Base-by-base conservation (phyloP, 2,888 invertebrate genomes). In the Athripsodes cinereus region DNA sequence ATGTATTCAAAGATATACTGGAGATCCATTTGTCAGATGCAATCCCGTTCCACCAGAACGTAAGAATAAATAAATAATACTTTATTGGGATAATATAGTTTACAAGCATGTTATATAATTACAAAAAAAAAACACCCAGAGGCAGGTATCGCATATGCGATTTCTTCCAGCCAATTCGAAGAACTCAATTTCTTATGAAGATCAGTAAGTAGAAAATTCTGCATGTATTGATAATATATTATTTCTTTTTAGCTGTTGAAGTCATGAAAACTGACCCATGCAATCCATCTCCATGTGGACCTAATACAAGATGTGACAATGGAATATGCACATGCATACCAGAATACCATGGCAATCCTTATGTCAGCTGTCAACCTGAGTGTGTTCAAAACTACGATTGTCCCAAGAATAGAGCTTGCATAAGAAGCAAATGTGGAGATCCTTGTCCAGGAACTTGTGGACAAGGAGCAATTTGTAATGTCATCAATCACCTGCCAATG, bases 331-430 rank as follows among this genome's bases (percentile, higher is more conserved):
- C 79, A 3, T 87, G 86, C 68, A 72, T 81, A 55, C 71, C 78
- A 53, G 84, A 80, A 66, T 85, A 82, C 66, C 76, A 80, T 62
- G 87, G 87, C 60, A 85, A 87, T 70, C 86, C 88, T 21, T 76
- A 77, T 56, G 73, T 83, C 62, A 84, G 85, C 68, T 90, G 90
- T 70, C 80, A 86, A 53, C 90, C 90, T 1, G 90, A 91, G 73
- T 91, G 91, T 70, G 82, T 82, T 47, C 83, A 79, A 62, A 86
- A 87, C 68, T 79, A 84, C n/a, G 89, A 90, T 66, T 91, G 90
- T 68, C 72, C 83, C 11, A 85, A 83, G 67, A 83, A 83, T 66
- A 73, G 81, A 68, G 84, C 89, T 46, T 90, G 90, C 67, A 82
- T 84, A 46, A 84, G 81, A 67, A 82, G 85, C 67, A 87, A 87